Base-by-base conservation (phyloP, 1,140 invertebrate genomes). In the Drosophila leontia region DNA sequence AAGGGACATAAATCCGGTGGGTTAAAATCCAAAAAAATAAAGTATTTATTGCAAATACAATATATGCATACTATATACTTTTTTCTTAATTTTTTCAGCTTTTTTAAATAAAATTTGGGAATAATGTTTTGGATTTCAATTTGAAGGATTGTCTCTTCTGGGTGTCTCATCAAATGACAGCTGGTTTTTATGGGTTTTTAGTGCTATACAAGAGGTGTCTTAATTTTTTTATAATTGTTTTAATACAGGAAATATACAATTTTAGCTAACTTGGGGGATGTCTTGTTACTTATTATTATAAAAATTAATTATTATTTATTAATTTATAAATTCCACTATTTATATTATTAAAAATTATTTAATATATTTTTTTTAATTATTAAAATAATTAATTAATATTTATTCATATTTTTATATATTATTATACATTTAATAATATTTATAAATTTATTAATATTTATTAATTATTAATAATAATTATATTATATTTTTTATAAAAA, bases 1-100 rank as follows among this genome's bases (percentile, higher is more conserved):
- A 70, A 70, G 39, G 62, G 63, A 68, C 48, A 70, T 68, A 70
- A 70, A 68, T 70, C 48, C 67, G 19, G 12, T 51, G 47, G 47
- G 57, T 19, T n/a, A 26, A 65, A 35, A 15, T 41, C 26, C 23
- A 39, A 11, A 29, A 29, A 29, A 60, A 64, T 34, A 48, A 26
- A 48, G 23, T 2, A 42, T n/a, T 17, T 8, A 23, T 23, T 23
- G 23, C 23, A 23, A 2, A 57, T 3, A 17, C 11, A 47, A n/a
- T 19, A 34, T 2, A 15, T 29, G 4, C 5, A 29, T 37, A n/a
- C n/a, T n/a, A 6, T 3, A 35, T 23, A 15, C 19, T 9, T 3
- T 13, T 53, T 19, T 37, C 5, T 6, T 29, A 6, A 2, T 1
- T 12, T 23, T 48, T 48, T 17, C 9, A 12, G 13, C 8, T 26